Conservation (phyloP, 2,113 vertebrate species). For the Scortum barcoo region DNA sequence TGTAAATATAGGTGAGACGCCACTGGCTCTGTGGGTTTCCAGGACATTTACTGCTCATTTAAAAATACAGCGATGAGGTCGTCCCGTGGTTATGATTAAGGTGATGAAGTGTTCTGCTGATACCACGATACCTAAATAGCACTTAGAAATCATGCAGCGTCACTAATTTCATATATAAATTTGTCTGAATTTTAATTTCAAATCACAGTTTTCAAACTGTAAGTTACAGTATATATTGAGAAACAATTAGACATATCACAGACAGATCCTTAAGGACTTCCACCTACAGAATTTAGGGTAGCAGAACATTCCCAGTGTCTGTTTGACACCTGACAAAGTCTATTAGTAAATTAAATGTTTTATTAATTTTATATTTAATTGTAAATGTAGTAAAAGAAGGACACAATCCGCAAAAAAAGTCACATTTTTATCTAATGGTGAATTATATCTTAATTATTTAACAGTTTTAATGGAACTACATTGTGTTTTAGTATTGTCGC, state of each 20-base stretch:
- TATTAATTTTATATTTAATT: too few relatives aligned
- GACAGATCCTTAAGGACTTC: background rate
- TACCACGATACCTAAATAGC: slow-evolving; percentile 4
- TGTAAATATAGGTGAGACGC: slow-evolving; percentile 47
- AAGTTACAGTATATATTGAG: background rate
- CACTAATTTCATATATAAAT: background rate
- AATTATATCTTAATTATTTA: background rate
- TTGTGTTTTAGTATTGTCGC: background rate
- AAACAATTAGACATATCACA: background rate
- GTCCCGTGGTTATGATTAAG: slow-evolving; percentile 27
- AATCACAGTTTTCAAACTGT: background rate
- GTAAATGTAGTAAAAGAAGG: background rate
- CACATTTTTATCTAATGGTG: background rate
- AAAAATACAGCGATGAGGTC: slow-evolving; percentile 33
- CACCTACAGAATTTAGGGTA: background rate
- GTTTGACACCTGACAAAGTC: background rate
- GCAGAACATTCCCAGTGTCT: background rate
- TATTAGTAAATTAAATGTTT: too few relatives aligned
- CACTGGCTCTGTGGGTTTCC: slow-evolving; percentile 47
- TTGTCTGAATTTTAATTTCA: background rate
- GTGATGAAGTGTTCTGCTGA: slow-evolving; percentile 29
- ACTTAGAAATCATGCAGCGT: background rate
- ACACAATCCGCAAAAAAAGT: background rate
- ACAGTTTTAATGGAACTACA: background rate
- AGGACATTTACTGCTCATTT: slow-evolving; percentile 29